Evolutionary conservation across 37 sponge, comb jelly and placozoan genomes (phyloP).

Genomic region (Crambe crambe): DNA sequence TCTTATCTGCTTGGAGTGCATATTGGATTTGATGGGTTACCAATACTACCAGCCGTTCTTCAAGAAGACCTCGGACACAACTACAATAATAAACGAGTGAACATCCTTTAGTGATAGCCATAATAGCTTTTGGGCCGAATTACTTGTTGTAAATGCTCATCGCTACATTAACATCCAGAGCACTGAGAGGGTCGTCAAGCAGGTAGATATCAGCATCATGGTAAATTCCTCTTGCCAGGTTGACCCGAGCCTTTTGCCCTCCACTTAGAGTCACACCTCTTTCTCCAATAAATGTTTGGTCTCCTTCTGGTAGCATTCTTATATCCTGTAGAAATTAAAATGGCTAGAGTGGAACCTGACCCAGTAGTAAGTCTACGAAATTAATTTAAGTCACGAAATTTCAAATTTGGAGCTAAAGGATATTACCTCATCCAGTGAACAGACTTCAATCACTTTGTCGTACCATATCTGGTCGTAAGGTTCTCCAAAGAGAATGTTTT

Average conservation of each 20-base stretch:
- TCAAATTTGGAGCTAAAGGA: background rate
- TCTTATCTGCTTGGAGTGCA: slow-evolving; percentile 63
- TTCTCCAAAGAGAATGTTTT: slow-evolving; percentile 77
- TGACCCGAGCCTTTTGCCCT: slow-evolving; percentile 90
- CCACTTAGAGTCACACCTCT: slow-evolving; percentile 94
- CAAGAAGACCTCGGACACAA: slow-evolving; percentile 51
- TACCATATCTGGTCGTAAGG: slow-evolving; percentile 35
- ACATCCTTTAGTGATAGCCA: too few relatives aligned
- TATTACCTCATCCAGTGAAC: slow-evolving; percentile 65
- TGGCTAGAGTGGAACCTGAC: background rate
- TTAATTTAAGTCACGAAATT: background rate
- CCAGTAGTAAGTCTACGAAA: too few relatives aligned
- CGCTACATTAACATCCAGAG: slow-evolving; percentile 75
- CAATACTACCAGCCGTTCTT: slow-evolving; percentile 56
- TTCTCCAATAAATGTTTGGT: slow-evolving; percentile 84
- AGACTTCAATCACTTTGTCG: slow-evolving; percentile 55
- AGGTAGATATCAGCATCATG: slow-evolving; percentile 75
- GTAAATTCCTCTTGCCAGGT: slow-evolving; percentile 85
- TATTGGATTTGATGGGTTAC: slow-evolving; percentile 89
- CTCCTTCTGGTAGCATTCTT: slow-evolving; percentile 64
- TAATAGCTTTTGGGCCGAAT: background rate
- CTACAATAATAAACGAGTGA: background rate
- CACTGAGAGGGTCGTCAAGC: slow-evolving; percentile 88
- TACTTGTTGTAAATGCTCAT: slow-evolving; percentile 74
- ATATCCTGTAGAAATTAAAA: slow-evolving; percentile 53